These are phyloP conservation scores for Pentalonia nigronervosa DNA, from an alignment of 1,140 invertebrate genomes.

Conservation along the genomic window DNA sequence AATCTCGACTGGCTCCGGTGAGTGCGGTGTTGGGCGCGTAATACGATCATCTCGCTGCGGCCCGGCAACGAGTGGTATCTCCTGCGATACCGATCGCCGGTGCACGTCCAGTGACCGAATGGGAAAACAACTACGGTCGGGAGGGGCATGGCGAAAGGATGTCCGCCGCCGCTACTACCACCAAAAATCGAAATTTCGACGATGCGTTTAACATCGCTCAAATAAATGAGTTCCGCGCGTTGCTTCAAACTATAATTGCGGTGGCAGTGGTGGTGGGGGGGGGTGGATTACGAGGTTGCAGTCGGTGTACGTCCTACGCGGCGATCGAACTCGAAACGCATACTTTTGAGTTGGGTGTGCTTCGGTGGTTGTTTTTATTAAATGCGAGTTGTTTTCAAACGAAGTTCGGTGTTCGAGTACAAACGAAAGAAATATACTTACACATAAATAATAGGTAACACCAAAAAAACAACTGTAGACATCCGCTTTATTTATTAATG, in stretches of 20 bases:
- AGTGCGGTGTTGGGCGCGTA: too few species aligned
- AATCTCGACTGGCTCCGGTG: too few species aligned
- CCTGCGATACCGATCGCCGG: too few species aligned
- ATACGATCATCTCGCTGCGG: too few species aligned
- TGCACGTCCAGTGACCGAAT: too few species aligned
- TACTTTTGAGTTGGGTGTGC: not conserved
- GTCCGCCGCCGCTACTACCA: not conserved
- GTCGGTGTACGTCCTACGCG: not conserved
- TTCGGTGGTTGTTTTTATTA: not conserved
- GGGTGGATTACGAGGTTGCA: not conserved
- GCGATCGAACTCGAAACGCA: not conserved
- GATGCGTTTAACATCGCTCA: not conserved
- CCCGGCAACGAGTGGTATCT: too few species aligned
- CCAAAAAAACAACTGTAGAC: not conserved
- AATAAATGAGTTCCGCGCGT: not conserved
- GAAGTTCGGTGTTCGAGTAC: not conserved
- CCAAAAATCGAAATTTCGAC: not conserved
- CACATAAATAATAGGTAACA: not conserved
- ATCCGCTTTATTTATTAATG: slow-evolving; percentile 12
- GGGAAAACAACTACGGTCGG: too few species aligned
- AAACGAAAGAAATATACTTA: not conserved
- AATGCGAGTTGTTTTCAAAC: not conserved
- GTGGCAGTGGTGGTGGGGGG: too few species aligned
- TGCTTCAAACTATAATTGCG: not conserved
- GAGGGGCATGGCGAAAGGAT: too few species aligned